Evolutionary conservation across 2,888 invertebrate genomes (phyloP), one percentile per base, ranked within the genome.

Genomic region (Acronicta psi): DNA sequence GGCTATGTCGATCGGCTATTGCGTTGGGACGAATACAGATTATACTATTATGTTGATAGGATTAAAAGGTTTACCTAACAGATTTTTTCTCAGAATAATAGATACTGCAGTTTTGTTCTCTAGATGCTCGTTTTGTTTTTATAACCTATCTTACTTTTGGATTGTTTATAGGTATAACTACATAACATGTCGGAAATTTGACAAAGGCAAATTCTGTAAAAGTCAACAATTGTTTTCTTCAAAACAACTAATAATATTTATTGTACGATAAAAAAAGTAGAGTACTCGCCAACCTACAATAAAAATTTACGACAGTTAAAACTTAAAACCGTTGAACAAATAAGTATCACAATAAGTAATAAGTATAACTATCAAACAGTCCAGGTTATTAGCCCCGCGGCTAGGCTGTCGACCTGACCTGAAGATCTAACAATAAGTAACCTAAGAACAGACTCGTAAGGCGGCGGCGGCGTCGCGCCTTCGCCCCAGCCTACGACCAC

Each of bases 371-470:
- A 51, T 62, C n/a, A 41, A 59, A 63, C 25, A 41, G 54, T 42
- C 18, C 47, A 42, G 70, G 70, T 73, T 69, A 59, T 56, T 69
- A 47, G 66, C 65, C 70, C 52, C 46, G 16, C 50, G 46, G 53
- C 54, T 47, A 69, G 69, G 59, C 55, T 63, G 59, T 20, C 57
- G 53, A 64, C 70, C 69, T 61, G 53, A 59, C 59, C 62, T 68
- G 69, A 59, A 63, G 64, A 49, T 69, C 23, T 58, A 65, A 69
- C 65, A 69, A 73, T 65, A 36, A 53, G 70, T 60, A 73, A 69
- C 54, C 37, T 49, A 63, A 73, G 69, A 73, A 54, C 59, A 56
- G 37, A 56, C 69, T 53, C 34, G 63, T 23, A 46, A 58, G 58
- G 40, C 31, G 31, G 31, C 29, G 53, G 25, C 55, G 67, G 25